Conservation (phyloP, 2,797 vertebrate species). For the Garrulus glandarius region DNA sequence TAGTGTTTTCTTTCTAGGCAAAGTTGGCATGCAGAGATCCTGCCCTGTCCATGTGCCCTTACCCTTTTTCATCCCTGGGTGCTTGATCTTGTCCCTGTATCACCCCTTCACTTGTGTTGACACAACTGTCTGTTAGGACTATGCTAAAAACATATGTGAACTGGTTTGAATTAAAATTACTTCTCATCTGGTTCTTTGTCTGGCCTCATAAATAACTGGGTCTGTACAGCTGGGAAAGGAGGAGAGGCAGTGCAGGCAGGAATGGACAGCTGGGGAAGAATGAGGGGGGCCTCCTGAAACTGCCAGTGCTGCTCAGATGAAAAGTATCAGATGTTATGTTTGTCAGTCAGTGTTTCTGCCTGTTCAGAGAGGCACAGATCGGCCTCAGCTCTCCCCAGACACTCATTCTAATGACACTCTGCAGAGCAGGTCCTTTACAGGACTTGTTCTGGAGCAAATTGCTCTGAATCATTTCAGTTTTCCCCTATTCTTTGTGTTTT, state of each 20-base stretch:
- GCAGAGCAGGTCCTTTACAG: neutral
- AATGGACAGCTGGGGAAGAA: neutral
- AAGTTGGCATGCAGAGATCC: neutral
- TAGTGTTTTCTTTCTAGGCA: neutral
- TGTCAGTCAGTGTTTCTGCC: neutral
- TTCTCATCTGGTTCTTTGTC: constrained; percentile 31
- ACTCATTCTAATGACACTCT: neutral
- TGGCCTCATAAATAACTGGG: neutral
- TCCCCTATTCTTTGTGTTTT: neutral
- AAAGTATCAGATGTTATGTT: neutral
- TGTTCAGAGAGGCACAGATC: neutral
- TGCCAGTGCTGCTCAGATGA: neutral
- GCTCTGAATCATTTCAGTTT: neutral
- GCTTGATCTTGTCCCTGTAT: neutral
- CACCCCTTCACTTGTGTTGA: constrained; percentile 9
- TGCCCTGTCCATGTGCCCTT: neutral
- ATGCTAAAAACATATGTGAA: constrained; percentile 17
- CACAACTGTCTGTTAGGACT: neutral
- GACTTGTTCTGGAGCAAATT: neutral
- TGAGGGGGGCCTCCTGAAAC: neutral
- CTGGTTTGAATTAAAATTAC: constrained; percentile 47
- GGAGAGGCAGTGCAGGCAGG: neutral
- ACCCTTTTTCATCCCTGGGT: neutral
- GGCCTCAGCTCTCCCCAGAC: neutral
- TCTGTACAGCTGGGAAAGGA: constrained; percentile 10